Conservation (phyloP, 2,888 invertebrate species). For the Agapetus fuscipes region DNA sequence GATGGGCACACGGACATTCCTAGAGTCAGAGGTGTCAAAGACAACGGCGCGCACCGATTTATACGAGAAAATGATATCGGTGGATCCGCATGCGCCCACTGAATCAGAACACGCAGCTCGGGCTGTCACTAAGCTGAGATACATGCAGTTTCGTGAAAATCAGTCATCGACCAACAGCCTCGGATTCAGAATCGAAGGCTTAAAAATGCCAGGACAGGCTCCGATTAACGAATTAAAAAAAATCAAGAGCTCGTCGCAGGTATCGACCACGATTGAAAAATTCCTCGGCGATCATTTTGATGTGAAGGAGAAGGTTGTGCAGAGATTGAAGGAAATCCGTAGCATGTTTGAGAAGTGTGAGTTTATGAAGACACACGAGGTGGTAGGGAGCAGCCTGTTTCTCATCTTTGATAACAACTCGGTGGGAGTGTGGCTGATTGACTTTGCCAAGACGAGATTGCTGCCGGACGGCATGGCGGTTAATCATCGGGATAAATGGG, state of each 20-base stretch:
- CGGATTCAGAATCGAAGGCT: conserved; percentile 93
- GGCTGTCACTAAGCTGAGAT: conserved; percentile 90
- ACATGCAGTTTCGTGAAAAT: conserved; percentile 93
- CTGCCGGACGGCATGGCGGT: conserved; percentile 60
- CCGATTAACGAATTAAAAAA: conserved; percentile 84
- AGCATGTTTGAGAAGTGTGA: conserved; percentile 71
- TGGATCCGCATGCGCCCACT: conserved; percentile 82
- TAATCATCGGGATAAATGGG: conserved; percentile 75
- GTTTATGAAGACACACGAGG: conserved; percentile 82
- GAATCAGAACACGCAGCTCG: conserved; percentile 67
- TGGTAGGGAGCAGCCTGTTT: conserved; percentile 88
- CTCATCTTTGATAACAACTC: conserved; percentile 84
- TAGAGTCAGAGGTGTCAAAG: conserved; percentile 91
- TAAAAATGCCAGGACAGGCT: conserved; percentile 73
- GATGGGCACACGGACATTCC: conserved; percentile 92
- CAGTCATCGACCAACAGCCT: conserved; percentile 87
- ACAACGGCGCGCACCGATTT: conserved; percentile 74
- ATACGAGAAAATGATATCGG: conserved; percentile 91
- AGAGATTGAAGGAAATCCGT: conserved; percentile 68
- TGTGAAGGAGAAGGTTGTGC: conserved; percentile 57
- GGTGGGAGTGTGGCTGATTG: conserved; percentile 93
- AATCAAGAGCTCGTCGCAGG: conserved; percentile 68
- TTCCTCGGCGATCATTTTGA: conserved; percentile 61
- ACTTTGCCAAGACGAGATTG: conserved; percentile 86
- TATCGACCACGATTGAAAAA: conserved; percentile 60